Evolutionary conservation across 2,113 vertebrate genomes (phyloP).

Genomic region (Hassar affinis): DNA sequence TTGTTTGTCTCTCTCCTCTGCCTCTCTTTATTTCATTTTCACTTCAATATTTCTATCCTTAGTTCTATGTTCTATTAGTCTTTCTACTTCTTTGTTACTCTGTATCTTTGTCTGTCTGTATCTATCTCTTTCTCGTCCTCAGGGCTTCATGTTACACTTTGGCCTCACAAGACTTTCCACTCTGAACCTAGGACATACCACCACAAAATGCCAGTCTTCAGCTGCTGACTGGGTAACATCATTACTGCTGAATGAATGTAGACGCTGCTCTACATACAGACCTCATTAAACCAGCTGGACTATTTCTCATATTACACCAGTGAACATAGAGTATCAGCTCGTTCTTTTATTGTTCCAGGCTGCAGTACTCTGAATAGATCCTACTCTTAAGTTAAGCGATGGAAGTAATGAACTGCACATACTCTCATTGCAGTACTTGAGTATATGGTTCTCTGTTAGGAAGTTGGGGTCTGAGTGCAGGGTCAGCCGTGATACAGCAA

Average conservation of each 20-base stretch:
- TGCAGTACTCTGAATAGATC: neutral
- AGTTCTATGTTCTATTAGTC: neutral
- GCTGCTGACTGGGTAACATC: constrained; percentile 50
- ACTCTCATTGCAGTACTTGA: neutral
- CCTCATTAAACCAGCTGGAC: constrained; percentile 56
- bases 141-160: constrained; percentile 72
- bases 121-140: neutral
- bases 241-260: constrained; percentile 59
- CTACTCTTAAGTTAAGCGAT: neutral
- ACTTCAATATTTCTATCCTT: constrained; percentile 9
- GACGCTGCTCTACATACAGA: constrained; percentile 32
- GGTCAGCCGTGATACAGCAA: neutral
- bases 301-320: constrained; percentile 10
- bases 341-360: neutral
- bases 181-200: constrained; percentile 53
- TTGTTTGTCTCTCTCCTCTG: constrained; percentile 36
- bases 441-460: neutral
- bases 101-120: neutral
- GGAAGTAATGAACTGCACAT: neutral
- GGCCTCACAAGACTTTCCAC: constrained; percentile 63
- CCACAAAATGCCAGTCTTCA: constrained; percentile 40
- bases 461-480: no score
- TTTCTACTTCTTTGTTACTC: constrained; percentile 30
- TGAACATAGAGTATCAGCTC: neutral
- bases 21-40: constrained; percentile 15